Percentiles rank a stretch among this genome's conserved stretches.
Conservation (phyloP, 2,797 vertebrate genomes). For the Pantherophis vulpinus region DNA sequence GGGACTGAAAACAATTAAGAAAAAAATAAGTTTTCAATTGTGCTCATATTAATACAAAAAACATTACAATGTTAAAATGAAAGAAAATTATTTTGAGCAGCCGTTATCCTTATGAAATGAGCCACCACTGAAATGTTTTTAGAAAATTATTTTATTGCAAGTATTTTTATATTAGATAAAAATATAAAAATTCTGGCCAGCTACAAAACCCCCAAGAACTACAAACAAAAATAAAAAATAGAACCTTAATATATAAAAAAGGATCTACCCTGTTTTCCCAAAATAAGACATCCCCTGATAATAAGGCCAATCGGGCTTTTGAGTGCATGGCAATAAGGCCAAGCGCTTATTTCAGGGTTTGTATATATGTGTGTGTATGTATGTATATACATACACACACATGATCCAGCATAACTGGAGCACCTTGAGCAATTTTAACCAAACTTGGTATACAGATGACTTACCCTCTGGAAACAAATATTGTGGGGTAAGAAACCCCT, state of each 20-base stretch:
- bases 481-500: no score
- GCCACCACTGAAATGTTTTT: not conserved
- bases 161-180: not conserved
- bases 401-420: no score
- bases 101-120: not conserved
- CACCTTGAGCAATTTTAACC: no score
- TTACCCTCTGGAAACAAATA: no score
- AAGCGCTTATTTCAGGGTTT: no score
- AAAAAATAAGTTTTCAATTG: slow-evolving; percentile 26
- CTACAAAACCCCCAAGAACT: not conserved
- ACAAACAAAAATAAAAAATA: not conserved
- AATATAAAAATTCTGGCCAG: not conserved
- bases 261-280: no score
- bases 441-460: no score
- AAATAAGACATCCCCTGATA: no score
- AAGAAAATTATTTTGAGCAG: not conserved
- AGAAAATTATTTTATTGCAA: not conserved
- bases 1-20: slow-evolving; percentile 67
- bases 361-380: no score
- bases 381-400: no score
- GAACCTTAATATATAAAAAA: not conserved
- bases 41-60: not conserved
- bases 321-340: no score
- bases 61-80: not conserved
- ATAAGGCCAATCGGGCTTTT: no score